These are phyloP conservation scores for Pocillopora meandrina DNA, from an alignment of 92 coral and sea anemone species.

Conservation along the genomic window DNA sequence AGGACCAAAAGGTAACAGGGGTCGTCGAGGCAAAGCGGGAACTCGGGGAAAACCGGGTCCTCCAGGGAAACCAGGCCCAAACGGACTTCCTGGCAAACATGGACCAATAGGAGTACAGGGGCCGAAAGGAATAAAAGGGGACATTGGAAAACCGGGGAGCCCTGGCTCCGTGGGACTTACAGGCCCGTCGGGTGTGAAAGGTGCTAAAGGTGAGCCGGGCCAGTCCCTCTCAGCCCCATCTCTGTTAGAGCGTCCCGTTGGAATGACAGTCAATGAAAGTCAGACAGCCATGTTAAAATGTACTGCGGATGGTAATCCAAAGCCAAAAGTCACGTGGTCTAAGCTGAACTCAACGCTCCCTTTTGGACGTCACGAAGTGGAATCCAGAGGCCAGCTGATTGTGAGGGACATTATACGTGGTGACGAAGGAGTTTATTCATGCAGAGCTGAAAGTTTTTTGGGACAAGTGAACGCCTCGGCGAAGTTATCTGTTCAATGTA, in stretches of 20 bases:
- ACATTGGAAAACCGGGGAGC: too few species aligned
- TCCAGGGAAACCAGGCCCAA: too few species aligned
- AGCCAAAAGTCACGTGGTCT: slow-evolving; percentile 47
- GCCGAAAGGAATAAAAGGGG: too few species aligned
- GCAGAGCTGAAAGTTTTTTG: slow-evolving; percentile 37
- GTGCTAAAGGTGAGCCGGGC: too few species aligned
- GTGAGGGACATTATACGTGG: slow-evolving; percentile 12
- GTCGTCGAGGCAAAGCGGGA: too few species aligned
- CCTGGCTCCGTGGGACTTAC: neutral
- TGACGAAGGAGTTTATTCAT: slow-evolving; percentile 43
- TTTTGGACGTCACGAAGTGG: slow-evolving; percentile 22
- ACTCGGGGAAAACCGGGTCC: too few species aligned
- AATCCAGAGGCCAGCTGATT: slow-evolving; percentile 29
- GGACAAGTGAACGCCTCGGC: slow-evolving; percentile 33
- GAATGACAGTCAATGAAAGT: too few species aligned
- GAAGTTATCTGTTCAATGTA: slow-evolving; percentile 31
- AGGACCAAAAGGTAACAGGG: neutral
- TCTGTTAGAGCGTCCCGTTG: too few species aligned
- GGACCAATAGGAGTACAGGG: too few species aligned
- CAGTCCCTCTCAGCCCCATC: too few species aligned
- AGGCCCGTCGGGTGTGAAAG: neutral
- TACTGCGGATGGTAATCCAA: slow-evolving; percentile 45
- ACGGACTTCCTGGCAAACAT: too few species aligned
- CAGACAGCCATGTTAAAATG: slow-evolving; percentile 16
- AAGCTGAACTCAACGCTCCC: slow-evolving; percentile 45